phyloP scores from a whole-genome alignment of 2,888 invertebrate species.

The Dryocosmus kuriphilus region DNA sequence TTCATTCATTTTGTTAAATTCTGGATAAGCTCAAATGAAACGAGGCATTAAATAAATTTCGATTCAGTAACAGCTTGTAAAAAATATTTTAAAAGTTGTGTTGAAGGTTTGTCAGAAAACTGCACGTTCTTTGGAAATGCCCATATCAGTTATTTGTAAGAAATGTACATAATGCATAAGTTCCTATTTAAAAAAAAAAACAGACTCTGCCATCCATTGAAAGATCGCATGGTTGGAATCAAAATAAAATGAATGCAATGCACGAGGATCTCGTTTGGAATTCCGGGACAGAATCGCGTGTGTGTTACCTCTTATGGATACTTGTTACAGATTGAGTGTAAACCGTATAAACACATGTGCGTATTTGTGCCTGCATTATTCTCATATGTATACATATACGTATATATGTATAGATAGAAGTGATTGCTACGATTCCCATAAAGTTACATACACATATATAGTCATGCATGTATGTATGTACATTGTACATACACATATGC shows the following conservation, averaged over 20 bases:
- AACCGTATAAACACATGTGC: neutral
- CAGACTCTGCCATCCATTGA: neutral
- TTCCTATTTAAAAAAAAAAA: neutral
- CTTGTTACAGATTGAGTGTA: neutral
- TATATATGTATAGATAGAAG: neutral
- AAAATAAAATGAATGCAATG: neutral
- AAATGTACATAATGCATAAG: neutral
- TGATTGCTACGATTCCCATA: conserved; percentile 1
- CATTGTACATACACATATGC: neutral
- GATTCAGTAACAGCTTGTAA: too few relatives aligned
- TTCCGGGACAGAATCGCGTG: neutral
- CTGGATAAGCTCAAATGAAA: too few relatives aligned
- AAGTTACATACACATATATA: neutral
- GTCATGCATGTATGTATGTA: neutral
- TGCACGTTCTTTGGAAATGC: neutral
- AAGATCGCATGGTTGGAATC: neutral
- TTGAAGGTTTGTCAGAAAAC: too few relatives aligned
- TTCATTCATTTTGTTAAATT: too few relatives aligned
- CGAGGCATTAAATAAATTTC: too few relatives aligned
- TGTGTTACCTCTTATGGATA: conserved; percentile 1
- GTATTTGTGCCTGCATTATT: neutral
- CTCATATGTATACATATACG: neutral
- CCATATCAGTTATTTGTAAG: neutral
- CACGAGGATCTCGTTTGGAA: neutral
- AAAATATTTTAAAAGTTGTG: too few relatives aligned